These are phyloP conservation scores for Anniella stebbinsi DNA, from an alignment of 2,797 vertebrate species.

Conservation along the genomic window DNA sequence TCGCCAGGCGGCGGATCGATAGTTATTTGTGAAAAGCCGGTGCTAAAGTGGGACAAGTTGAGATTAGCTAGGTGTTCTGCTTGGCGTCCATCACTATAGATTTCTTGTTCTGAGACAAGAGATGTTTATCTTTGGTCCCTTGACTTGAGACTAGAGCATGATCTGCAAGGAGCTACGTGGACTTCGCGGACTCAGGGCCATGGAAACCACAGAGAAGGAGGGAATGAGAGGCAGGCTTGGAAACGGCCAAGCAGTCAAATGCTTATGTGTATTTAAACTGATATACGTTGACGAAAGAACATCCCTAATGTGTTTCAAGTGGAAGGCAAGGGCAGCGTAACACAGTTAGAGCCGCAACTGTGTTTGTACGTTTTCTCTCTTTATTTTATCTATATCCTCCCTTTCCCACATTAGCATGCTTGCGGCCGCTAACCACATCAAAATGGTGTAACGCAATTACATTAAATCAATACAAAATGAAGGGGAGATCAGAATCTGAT, in stretches of 20 bases:
- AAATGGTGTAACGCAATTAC: too few species aligned
- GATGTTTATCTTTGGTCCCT: slow-evolving; percentile 58
- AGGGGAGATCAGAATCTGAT: not conserved
- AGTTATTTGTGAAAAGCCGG: slow-evolving; percentile 48
- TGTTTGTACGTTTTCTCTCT: not conserved
- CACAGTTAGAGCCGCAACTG: not conserved
- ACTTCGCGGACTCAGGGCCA: not conserved
- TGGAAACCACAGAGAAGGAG: not conserved
- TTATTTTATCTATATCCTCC: not conserved
- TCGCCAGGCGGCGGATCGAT: slow-evolving; percentile 54
- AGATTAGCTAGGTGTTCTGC: slow-evolving; percentile 46
- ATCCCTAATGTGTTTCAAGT: not conserved
- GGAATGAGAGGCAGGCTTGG: accelerated
- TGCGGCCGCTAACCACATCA: not conserved
- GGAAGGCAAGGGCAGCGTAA: too few species aligned
- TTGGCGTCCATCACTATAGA: slow-evolving; percentile 41
- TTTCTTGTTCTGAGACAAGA: slow-evolving; percentile 46
- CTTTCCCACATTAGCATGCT: not conserved
- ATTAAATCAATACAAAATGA: not conserved
- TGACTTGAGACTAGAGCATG: slow-evolving; percentile 22
- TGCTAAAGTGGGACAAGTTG: slow-evolving; percentile 59
- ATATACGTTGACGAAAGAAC: not conserved
- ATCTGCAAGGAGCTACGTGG: not conserved
- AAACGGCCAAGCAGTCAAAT: not conserved
- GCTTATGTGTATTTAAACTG: not conserved